Percentiles rank a stretch among this genome's conserved stretches.
phyloP scores from a whole-genome alignment of 2,113 vertebrate species.

The Antechinus stuartii region DNA sequence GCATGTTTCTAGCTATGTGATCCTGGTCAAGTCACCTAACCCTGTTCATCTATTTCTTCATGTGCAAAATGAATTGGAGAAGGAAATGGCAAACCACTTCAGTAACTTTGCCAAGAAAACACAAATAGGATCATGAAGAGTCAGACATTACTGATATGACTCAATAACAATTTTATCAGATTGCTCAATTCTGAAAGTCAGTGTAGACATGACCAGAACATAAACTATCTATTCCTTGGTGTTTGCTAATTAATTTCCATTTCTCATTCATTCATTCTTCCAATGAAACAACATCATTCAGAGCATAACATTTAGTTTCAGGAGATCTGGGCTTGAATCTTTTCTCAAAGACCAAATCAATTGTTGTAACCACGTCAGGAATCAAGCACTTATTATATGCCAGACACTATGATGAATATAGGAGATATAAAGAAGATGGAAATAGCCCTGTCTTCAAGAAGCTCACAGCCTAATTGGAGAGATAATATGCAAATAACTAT shows the following conservation, averaged over 20 bases:
- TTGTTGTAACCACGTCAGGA: background rate
- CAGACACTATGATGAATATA: background rate
- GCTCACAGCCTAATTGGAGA: background rate
- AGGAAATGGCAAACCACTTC: too few species aligned
- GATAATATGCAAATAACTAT: background rate
- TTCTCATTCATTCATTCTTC: background rate
- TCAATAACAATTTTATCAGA: too few species aligned
- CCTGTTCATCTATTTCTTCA: too few species aligned
- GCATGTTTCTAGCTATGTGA: too few species aligned
- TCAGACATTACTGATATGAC: too few species aligned
- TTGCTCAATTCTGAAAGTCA: background rate
- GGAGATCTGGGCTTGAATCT: background rate
- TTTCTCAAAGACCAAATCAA: background rate
- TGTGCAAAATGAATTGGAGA: too few species aligned
- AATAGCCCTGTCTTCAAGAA: background rate
- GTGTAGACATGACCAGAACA: background rate
- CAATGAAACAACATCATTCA: background rate
- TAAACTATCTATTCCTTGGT: background rate
- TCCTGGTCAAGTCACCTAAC: too few species aligned
- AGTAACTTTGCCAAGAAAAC: too few species aligned
- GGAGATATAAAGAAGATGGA: background rate
- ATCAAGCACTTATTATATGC: background rate
- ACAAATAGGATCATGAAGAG: too few species aligned
- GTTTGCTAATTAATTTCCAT: background rate
- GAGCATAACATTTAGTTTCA: background rate